Evolutionary conservation across 1,140 invertebrate species (phyloP), one percentile per base, ranked within the genome.

Genomic region (Tetramorium alpestre): DNA sequence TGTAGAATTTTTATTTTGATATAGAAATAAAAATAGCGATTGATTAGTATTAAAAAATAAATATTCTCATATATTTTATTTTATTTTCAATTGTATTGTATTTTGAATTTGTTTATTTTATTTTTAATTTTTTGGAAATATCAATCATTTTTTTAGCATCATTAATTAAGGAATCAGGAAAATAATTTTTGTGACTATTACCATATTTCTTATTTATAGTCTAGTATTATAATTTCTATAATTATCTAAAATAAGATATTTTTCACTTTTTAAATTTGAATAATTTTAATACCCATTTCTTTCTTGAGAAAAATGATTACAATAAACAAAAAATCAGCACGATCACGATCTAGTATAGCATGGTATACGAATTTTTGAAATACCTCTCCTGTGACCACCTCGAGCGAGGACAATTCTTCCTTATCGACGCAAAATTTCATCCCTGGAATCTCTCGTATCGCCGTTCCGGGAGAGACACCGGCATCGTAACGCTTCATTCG

Each of bases 371-470:
- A 13, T 13, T 13, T 62, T 41, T 0, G 2, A 33, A 33, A 7
- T n/a, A 60, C 2, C 10, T 72, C 1, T 8, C n/a, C 60, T 76
- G 10, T 41, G 60, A 51, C 25, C 18, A 86, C 25, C 28, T 47
- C 85, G 76, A 88, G 41, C n/a, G 11, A 44, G 38, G n/a, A 28
- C 18, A 47, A 78, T 77, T 58, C 90, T 91, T 88, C 90, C 85
- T 91, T 91, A 91, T 91, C 90, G 90, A 89, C 90, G 77, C 54
- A 65, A 86, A 72, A 60, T 84, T 77, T 62, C 80, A 84, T 44
- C 41, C 41, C 69, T 28, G 41, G 22, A 84, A 84, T 75, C 38
- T 72, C 69, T 87, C 65, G 84, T 60, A 69, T 25, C 49, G 76
- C 25, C 49, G 28, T 78, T 87, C 65, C 60, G 56, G 65, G 69